Percentiles rank a stretch among this genome's conserved stretches.
Evolutionary conservation across 2,113 vertebrate species (phyloP).

Genomic region (Alexandromys fortis): DNA sequence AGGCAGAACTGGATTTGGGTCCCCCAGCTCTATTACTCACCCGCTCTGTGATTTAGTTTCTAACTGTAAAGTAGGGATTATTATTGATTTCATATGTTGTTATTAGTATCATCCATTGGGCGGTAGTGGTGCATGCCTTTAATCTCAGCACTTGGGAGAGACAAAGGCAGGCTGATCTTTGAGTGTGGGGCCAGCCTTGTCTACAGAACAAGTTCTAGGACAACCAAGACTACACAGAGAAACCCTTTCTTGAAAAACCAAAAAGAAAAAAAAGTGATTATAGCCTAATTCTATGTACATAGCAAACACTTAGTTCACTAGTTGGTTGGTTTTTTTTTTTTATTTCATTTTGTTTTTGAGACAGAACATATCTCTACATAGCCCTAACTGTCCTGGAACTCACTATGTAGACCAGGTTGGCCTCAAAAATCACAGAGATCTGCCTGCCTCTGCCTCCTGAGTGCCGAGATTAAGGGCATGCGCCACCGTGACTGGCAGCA

Average conservation of each 20-base stretch:
- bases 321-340: not conserved
- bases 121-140: not conserved
- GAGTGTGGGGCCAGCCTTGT: not conserved
- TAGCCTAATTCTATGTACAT: not conserved
- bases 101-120: not conserved
- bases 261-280: not conserved
- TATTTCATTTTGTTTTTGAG: not conserved
- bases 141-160: not conserved
- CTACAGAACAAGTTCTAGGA: not conserved
- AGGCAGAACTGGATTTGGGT: not conserved
- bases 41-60: conserved; percentile 2
- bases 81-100: not conserved
- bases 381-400: not conserved
- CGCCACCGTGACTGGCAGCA: not conserved
- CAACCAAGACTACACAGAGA: not conserved
- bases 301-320: not conserved
- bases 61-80: not conserved
- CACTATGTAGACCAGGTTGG: not conserved
- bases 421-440: not conserved
- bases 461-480: too few relatives aligned
- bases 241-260: not conserved
- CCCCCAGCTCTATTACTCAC: not conserved
- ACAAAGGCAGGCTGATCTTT: not conserved
- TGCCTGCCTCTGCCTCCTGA: not conserved
- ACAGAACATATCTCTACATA: not conserved